phyloP scores from a whole-genome alignment of 2,113 vertebrate species.

The Ursus arctos region DNA sequence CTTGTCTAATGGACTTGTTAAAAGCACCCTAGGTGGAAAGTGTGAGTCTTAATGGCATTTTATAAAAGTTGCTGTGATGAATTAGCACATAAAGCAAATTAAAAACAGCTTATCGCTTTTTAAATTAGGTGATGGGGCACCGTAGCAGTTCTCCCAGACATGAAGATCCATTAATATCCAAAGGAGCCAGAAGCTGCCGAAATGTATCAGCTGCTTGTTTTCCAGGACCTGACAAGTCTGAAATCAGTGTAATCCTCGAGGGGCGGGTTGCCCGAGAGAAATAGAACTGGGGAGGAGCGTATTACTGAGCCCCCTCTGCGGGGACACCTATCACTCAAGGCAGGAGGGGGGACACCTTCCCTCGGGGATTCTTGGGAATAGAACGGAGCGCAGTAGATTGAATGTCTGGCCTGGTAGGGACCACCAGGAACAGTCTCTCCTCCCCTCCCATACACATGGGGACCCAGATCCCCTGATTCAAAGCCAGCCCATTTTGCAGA shows the following conservation, averaged over 20 bases:
- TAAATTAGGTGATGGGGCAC: slow-evolving; percentile 58
- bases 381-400: background rate
- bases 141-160: slow-evolving; percentile 66
- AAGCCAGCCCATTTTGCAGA: background rate
- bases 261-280: background rate
- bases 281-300: background rate
- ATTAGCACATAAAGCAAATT: slow-evolving; percentile 80
- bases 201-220: slow-evolving; percentile 57
- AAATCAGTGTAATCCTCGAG: background rate
- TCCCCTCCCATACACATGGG: background rate
- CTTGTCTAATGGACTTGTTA: slow-evolving; percentile 71
- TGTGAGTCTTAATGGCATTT: slow-evolving; percentile 74
- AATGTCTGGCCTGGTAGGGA: background rate
- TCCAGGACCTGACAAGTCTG: background rate
- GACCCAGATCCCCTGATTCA: background rate
- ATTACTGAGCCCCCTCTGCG: background rate
- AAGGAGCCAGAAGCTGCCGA: slow-evolving; percentile 46
- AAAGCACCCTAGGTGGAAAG: slow-evolving; percentile 22
- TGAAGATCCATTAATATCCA: slow-evolving; percentile 44
- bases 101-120: slow-evolving; percentile 77
- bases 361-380: background rate
- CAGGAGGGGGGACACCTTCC: background rate
- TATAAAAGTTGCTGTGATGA: slow-evolving; percentile 72
- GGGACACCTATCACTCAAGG: background rate
- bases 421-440: background rate